Evolutionary conservation across 2,888 invertebrate species (phyloP), one percentile per base, ranked within the genome.

Genomic region (Rhamphomyia laevipes): DNA sequence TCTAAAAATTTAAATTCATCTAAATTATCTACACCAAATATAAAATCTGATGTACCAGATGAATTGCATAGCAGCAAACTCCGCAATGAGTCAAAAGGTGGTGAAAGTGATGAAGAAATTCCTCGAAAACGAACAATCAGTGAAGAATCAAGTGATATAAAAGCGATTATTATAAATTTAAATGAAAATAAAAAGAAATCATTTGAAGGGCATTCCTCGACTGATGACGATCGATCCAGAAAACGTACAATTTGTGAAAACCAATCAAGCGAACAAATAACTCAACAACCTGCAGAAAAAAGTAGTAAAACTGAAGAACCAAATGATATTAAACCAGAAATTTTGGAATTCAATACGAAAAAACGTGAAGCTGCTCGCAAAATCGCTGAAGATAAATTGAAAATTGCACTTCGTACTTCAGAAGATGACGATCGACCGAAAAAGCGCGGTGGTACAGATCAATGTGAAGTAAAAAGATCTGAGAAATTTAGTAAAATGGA

Each of bases 51-150:
- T 16, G 18, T 10, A 18, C 12, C 38, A 12, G 11, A 10, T 11
- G 10, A 21, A 42, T 23, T n/a, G 15, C 9, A 21, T 15, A 23
- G 10, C 4, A 15, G 7, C 27, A 21, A 27, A 15, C 13, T 9
- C 13, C 21, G 35, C 7, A 4, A 13, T 35, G 35, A 35, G 7
- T 4, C 4, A 27, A 27, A 27, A 9, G 2, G 23, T 27, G 23
- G 11, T 13, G 40, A 40, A 21, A 65, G 59, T 43, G 63, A 63
- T 27, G 63, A 62, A 40, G 62, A 64, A 49, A 57, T 58, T 12
- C 60, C 62, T 2, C 50, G 59, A 17, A 65, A 65, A 45, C 58
- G 63, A 7, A 61, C 61, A 4, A 61, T 53, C 3, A 62, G 63
- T 27, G 62, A 62, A 51, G 59, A 53, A 23, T 13, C 40, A 12